phyloP scores from a whole-genome alignment of 2,888 invertebrate species.

The Drosophila eohydei region DNA sequence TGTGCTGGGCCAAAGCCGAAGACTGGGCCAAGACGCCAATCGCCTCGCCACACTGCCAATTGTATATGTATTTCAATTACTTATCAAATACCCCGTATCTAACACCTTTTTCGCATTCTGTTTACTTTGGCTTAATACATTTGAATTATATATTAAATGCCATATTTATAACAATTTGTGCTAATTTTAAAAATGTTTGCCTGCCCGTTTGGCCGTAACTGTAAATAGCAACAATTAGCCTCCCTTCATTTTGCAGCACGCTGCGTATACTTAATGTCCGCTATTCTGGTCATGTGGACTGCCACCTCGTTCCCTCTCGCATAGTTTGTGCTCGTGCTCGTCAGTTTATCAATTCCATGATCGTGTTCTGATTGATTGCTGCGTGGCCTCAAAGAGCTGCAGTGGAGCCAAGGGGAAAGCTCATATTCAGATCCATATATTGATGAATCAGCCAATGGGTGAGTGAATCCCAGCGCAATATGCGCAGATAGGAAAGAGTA shows the following conservation, averaged over 20 bases:
- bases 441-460: constrained; percentile 33
- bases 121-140: constrained; percentile 8
- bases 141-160: constrained; percentile 14
- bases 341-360: constrained; percentile 43
- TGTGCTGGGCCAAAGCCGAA: constrained; percentile 1
- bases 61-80: not conserved
- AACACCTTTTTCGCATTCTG: constrained; percentile 10
- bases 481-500: constrained; percentile 20
- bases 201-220: constrained; percentile 4
- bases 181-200: constrained; percentile 41
- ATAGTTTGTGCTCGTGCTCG: constrained; percentile 15
- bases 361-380: constrained; percentile 33
- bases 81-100: constrained; percentile 47
- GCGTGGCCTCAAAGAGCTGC: not conserved
- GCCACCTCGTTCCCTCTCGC: not conserved
- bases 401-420: not conserved
- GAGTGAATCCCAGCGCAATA: constrained; percentile 32
- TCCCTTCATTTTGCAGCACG: constrained; percentile 15
- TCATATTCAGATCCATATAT: constrained; percentile 24
- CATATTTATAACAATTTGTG: constrained; percentile 35
- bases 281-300: constrained; percentile 35
- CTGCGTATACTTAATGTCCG: constrained; percentile 43
- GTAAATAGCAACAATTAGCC: constrained; percentile 8
- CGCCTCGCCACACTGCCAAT: not conserved
- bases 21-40: constrained; percentile 40